phyloP scores from a whole-genome alignment of 2,797 vertebrate genomes.

The Hypotaenidia okinawae region DNA sequence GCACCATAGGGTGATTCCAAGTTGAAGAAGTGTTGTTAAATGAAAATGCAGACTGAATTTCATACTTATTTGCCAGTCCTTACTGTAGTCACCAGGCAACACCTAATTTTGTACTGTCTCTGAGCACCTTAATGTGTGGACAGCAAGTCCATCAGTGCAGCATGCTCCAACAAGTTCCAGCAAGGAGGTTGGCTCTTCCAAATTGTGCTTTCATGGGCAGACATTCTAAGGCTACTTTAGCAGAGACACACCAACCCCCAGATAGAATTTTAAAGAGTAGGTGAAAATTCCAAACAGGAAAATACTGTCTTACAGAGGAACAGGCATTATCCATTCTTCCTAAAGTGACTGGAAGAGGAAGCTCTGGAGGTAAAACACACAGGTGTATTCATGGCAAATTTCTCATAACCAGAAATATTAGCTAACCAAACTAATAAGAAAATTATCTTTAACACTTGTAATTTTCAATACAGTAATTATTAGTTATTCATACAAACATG shows the following conservation, averaged over 20 bases:
- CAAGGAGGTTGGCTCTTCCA: neutral
- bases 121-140: neutral
- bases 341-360: neutral
- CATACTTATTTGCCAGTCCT: neutral
- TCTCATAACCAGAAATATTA: neutral
- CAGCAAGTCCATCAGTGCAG: neutral
- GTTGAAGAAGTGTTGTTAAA: neutral
- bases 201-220: neutral
- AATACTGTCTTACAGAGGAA: neutral
- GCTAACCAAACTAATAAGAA: neutral
- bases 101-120: neutral
- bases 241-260: neutral
- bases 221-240: neutral
- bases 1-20: neutral
- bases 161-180: neutral
- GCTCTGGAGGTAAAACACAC: neutral
- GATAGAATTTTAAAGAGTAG: neutral
- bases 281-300: neutral
- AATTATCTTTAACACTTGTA: neutral
- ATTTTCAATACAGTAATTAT: neutral
- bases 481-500: neutral
- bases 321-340: neutral
- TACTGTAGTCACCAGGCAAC: neutral
- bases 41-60: neutral
- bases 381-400: neutral